A percentile compares a stretch with the other conserved stretches of the same genome.
These are phyloP conservation scores for Spinus pinus DNA, from an alignment of 2,797 vertebrate genomes.

Conservation along the genomic window DNA sequence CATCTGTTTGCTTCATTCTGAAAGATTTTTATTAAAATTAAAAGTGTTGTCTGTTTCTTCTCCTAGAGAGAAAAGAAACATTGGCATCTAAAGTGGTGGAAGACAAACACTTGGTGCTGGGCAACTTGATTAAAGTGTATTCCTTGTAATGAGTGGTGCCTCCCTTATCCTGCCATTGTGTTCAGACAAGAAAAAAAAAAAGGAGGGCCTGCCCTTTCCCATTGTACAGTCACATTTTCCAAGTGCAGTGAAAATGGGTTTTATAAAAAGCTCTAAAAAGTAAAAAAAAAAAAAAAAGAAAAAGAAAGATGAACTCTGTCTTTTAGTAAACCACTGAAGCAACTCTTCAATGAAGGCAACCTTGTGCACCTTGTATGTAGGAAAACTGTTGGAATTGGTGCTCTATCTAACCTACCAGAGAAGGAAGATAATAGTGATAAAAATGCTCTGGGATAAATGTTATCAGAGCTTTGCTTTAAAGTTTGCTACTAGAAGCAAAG, in stretches of 20 bases:
- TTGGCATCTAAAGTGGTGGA: slow-evolving; percentile 22
- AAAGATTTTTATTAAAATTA: slow-evolving; percentile 48
- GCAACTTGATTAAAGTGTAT: slow-evolving; percentile 60
- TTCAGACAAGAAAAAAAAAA: slow-evolving; percentile 34
- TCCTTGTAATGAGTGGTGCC: slow-evolving; percentile 54
- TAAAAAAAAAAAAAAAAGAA: neutral
- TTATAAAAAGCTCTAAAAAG: slow-evolving; percentile 6
- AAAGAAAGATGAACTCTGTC: neutral
- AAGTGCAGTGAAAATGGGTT: slow-evolving; percentile 36
- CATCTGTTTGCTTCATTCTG: neutral
- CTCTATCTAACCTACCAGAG: neutral
- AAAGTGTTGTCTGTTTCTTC: slow-evolving; percentile 27
- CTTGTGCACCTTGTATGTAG: neutral
- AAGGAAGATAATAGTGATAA: neutral
- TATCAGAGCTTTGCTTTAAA: neutral
- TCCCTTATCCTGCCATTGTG: slow-evolving; percentile 76
- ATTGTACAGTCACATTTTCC: slow-evolving; percentile 63
- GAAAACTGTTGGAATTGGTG: neutral
- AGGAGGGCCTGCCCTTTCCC: slow-evolving; percentile 55
- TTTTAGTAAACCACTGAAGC: neutral
- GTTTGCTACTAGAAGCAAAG: neutral
- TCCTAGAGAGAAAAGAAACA: slow-evolving; percentile 39
- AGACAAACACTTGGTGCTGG: slow-evolving; percentile 42
- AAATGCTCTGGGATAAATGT: neutral
- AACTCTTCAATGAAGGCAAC: neutral